Evolutionary conservation across 2,888 invertebrate species (phyloP), one percentile per base, ranked within the genome.

Genomic region (Diplazon laetatorius): DNA sequence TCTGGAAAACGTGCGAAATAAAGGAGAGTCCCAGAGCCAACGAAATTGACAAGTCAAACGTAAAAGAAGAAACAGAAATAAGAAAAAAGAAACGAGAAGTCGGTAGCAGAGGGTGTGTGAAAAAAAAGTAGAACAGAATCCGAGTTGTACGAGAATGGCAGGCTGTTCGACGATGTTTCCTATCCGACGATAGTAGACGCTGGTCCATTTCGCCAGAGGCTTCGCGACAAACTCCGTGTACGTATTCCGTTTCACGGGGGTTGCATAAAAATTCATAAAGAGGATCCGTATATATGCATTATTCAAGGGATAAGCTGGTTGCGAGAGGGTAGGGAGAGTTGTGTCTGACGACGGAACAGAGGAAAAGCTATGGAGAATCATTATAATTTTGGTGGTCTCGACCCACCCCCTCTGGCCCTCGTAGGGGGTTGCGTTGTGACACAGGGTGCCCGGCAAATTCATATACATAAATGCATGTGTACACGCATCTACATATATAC

Each of bases 251-350:
- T 85, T 81, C 84, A 79, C 76, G 83, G 85, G 80, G 85, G 80
- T 84, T 83, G 86, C 87, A 89, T 89, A 88, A 89, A 87, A 89
- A 89, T 89, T 88, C 87, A 87, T 88, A 87, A 89, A 89, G 87
- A 87, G 84, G n/a, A n/a, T 82, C 79, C 80, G 83, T 83, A 79
- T 86, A 82, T 78, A 79, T 89, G 85, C 86, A 89, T 89, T 89
- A 89, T 89, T 89, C 89, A 89, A 80, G 82, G 78, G 80, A 82
- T 82, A 72, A 82, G 84, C 80, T 82, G 62, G 76, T 78, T 83
- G 78, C 68, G 68, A n/a, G n/a, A n/a, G n/a, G n/a, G n/a, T n/a
- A n/a, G n/a, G n/a, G n/a, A n/a, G n/a, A n/a, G 71, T 69, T 60
- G 50, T 73, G 42, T 70, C 59, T 65, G 69, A 59, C 72, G 65